Percentiles rank a stretch among this genome's conserved stretches.
Conservation (phyloP, 2,797 vertebrate genomes). For the Buphagus erythrorhynchus region DNA sequence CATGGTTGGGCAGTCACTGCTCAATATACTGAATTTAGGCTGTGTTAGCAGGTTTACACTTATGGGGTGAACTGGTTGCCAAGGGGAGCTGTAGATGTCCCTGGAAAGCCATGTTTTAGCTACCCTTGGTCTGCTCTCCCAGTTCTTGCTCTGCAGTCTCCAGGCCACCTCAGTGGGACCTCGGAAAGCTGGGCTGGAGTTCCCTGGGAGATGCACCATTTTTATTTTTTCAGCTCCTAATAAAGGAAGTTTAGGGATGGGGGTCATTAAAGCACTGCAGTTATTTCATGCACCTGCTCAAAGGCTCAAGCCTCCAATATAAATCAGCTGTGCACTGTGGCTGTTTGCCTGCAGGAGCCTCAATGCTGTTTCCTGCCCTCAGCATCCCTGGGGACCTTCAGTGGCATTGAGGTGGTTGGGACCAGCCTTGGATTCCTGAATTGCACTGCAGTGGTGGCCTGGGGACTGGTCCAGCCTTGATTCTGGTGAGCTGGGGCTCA, state of each 20-base stretch:
- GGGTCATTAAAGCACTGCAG: background rate
- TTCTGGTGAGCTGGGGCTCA: background rate
- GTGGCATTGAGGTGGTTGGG: background rate
- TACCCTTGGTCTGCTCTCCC: background rate
- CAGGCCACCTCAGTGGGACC: fast-evolving
- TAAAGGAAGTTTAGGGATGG: background rate
- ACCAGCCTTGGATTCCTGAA: background rate
- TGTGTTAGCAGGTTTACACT: background rate
- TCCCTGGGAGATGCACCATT: background rate
- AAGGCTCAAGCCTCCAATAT: background rate
- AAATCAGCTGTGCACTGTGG: background rate
- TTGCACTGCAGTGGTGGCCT: background rate
- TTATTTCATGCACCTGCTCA: background rate
- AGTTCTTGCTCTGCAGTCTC: background rate
- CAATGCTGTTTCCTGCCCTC: background rate
- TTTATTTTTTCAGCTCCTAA: background rate
- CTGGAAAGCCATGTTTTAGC: background rate
- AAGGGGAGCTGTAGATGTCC: background rate
- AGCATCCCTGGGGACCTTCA: background rate
- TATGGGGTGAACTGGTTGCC: background rate
- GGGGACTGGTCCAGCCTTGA: background rate
- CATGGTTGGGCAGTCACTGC: background rate
- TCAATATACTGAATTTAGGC: background rate
- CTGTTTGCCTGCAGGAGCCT: fast-evolving
- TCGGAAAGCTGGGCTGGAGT: background rate